Evolutionary conservation across 2,888 invertebrate genomes (phyloP).

Genomic region (Physocephala rufipes): DNA sequence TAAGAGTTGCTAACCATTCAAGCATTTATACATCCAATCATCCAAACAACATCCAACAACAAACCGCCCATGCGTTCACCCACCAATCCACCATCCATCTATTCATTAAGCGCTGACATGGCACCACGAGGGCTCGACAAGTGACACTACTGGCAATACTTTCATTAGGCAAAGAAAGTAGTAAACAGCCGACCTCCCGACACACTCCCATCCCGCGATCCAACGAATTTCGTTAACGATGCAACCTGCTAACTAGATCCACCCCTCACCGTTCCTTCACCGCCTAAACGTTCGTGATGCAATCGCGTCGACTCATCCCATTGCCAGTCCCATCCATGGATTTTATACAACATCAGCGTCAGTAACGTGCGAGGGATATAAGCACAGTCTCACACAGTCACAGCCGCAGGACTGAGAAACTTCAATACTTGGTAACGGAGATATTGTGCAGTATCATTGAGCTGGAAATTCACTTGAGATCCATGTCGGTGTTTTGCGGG

Average conservation of each 20-base stretch:
- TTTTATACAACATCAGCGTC: conserved; percentile 1
- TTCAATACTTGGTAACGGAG: background rate
- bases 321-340: background rate
- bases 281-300: background rate
- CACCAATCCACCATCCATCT: conserved; percentile 1
- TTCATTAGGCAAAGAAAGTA: conserved; percentile 16
- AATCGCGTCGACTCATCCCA: background rate
- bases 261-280: background rate
- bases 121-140: conserved; percentile 27
- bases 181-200: background rate
- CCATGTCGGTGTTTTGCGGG: background rate
- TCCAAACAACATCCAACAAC: no score
- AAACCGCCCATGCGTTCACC: no score
- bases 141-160: conserved; percentile 16
- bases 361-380: background rate
- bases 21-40: no score
- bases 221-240: no score
- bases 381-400: no score
- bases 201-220: no score
- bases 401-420: background rate
- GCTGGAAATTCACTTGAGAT: conserved; percentile 34
- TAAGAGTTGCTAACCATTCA: conserved; percentile 15
- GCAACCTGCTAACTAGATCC: no score
- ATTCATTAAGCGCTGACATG: conserved; percentile 34
- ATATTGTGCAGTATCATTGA: conserved; percentile 28